Base-by-base conservation (phyloP, 37 sponge, comb jelly and placozoan species). In the Geodia barretti region DNA sequence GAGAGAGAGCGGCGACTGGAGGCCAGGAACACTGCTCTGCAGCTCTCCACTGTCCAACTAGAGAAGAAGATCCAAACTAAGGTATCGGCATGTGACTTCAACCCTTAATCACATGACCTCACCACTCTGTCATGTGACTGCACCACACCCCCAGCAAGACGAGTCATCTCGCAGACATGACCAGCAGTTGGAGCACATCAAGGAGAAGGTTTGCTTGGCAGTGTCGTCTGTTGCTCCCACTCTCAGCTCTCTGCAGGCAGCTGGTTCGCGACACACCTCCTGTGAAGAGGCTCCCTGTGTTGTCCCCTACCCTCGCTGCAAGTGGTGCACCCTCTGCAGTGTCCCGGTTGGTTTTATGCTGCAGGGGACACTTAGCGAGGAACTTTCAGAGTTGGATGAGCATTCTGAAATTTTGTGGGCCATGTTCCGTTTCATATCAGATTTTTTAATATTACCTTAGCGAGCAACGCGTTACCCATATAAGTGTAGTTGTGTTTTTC, bases 311-410 rank as follows among this genome's bases (percentile, higher is more conserved):
- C 39, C 84, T 39, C 80, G 64, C 40, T 79, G 71, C 38, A 90
- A 87, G 40, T 90, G 91, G 91, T 90, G 95, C 62, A 85, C 68
- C n/a, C 43, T 90, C 41, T 93, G 94, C 41, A 75, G 82, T 9
- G 73, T 89, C 0, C 77, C 73, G 80, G 90, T 89, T 30, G n/a
- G n/a, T n/a, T n/a, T n/a, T n/a, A n/a, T n/a, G n/a, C n/a, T n/a
- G n/a, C n/a, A n/a, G n/a, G n/a, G n/a, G n/a, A n/a, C n/a, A n/a
- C n/a, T n/a, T n/a, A n/a, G n/a, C n/a, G n/a, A n/a, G n/a, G n/a
- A n/a, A n/a, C n/a, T n/a, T n/a, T n/a, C n/a, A n/a, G n/a, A n/a
- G n/a, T n/a, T n/a, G n/a, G n/a, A n/a, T n/a, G n/a, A n/a, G n/a
- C n/a, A n/a, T n/a, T n/a, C n/a, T 17, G 64, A 28, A 23, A 32